Evolutionary conservation across 2,113 vertebrate species (phyloP).

Genomic region (Podocnemis expansa): DNA sequence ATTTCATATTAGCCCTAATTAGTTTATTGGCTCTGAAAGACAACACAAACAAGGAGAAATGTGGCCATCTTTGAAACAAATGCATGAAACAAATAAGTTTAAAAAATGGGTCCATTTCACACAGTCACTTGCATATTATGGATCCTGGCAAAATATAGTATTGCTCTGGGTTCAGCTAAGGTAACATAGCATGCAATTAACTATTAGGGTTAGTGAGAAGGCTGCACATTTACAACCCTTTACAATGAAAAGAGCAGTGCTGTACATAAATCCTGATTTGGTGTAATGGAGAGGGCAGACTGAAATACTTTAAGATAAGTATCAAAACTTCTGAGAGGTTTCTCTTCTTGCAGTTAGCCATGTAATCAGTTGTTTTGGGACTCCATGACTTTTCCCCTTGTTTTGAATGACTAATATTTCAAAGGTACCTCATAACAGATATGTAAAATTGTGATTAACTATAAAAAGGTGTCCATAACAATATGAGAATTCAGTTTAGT

Average conservation of each 20-base stretch:
- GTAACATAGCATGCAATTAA: not conserved
- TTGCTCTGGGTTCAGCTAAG: not conserved
- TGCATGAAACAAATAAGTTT: not conserved
- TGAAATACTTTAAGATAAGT: not conserved
- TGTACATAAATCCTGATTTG: not conserved
- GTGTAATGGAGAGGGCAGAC: not conserved
- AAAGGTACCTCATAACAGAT: accelerated
- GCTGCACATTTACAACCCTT: not conserved
- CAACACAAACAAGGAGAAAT: not conserved
- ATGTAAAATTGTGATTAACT: not conserved
- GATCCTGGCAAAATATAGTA: not conserved
- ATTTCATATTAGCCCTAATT: not conserved
- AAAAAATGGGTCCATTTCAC: not conserved
- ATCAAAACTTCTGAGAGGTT: not conserved
- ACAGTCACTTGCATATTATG: not conserved
- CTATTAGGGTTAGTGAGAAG: not conserved
- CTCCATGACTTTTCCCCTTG: not conserved
- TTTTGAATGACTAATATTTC: not conserved
- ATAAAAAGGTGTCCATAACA: not conserved
- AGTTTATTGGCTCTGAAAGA: not conserved
- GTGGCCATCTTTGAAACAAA: not conserved
- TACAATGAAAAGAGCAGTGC: not conserved
- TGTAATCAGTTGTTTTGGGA: not conserved
- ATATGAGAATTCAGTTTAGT: accelerated
- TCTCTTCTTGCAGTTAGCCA: not conserved